Evolutionary conservation across 35 echinoderm and acorn worm species (phyloP).

Genomic region (Strongylocentrotus purpuratus): DNA sequence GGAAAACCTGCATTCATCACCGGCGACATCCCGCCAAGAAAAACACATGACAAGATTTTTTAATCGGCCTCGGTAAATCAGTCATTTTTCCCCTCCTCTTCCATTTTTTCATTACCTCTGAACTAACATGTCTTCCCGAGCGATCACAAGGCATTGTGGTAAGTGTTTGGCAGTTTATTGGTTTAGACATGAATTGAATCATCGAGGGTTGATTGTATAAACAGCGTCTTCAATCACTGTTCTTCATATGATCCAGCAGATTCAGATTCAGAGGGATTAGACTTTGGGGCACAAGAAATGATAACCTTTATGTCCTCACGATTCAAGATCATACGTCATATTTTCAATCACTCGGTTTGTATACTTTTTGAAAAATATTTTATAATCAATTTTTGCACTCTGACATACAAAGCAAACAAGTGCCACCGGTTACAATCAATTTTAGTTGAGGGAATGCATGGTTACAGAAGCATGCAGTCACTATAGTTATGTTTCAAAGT

Average conservation of each 20-base stretch:
- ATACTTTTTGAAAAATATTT: not conserved
- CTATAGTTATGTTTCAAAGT: not conserved
- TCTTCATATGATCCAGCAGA: not conserved
- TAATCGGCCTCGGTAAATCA: slow-evolving; percentile 9
- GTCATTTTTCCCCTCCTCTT: not conserved
- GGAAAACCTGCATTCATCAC: not conserved
- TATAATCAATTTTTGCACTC: not conserved
- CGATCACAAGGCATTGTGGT: not conserved
- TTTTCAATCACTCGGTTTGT: not conserved
- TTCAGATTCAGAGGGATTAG: not conserved
- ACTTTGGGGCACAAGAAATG: not conserved
- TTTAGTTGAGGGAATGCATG: not conserved
- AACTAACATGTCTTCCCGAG: not conserved
- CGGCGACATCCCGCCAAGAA: not conserved
- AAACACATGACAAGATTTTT: slow-evolving; percentile 1
- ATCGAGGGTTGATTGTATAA: not conserved
- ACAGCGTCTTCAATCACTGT: not conserved
- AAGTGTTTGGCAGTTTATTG: not conserved
- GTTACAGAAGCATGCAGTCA: not conserved
- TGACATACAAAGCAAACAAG: not conserved
- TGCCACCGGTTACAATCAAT: not conserved
- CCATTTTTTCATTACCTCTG: not conserved
- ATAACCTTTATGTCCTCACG: not conserved
- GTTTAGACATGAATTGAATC: slow-evolving; percentile 11
- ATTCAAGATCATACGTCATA: not conserved